A percentile compares a stretch with the other conserved stretches of the same genome.
Conservation (phyloP, 2,888 invertebrate species). For the Hypselothyrea guttata region DNA sequence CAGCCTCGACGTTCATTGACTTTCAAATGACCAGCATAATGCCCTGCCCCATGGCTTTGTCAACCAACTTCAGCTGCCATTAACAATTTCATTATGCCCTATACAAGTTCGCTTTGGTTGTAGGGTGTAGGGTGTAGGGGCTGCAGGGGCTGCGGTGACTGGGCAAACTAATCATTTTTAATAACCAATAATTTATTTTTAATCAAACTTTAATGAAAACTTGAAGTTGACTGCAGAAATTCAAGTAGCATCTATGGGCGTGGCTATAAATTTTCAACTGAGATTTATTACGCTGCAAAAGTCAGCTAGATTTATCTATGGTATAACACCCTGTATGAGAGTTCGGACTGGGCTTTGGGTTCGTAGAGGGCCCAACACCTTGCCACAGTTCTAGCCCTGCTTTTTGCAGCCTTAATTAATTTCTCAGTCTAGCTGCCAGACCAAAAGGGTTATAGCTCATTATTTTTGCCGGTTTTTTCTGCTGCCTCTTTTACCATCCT, state of each 20-base stretch:
- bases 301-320: conserved; percentile 24
- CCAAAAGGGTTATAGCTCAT: conserved; percentile 71
- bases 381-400: conserved; percentile 29
- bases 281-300: conserved; percentile 63
- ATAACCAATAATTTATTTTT: conserved; percentile 78
- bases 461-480: conserved; percentile 53
- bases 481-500: conserved; percentile 13
- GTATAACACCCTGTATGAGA: conserved; percentile 19
- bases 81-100: conserved; percentile 69
- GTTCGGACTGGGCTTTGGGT: neutral
- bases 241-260: conserved; percentile 60
- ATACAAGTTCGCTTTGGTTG: conserved; percentile 15
- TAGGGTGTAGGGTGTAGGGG: conserved; percentile 5
- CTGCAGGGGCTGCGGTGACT: conserved; percentile 40
- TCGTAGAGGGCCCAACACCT: conserved; percentile 63
- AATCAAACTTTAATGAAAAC: conserved; percentile 76
- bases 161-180: conserved; percentile 76
- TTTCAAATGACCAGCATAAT: conserved; percentile 50
- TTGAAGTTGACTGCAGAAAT: conserved; percentile 56
- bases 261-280: conserved; percentile 45
- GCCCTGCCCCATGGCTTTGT: neutral
- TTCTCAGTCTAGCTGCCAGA: conserved; percentile 38
- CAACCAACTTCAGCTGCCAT: conserved; percentile 30
- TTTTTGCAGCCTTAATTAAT: conserved; percentile 62
- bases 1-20: conserved; percentile 36